Evolutionary conservation across 2,797 vertebrate genomes (phyloP), one percentile per base, ranked within the genome.

Genomic region (Syndactyla subalaris): DNA sequence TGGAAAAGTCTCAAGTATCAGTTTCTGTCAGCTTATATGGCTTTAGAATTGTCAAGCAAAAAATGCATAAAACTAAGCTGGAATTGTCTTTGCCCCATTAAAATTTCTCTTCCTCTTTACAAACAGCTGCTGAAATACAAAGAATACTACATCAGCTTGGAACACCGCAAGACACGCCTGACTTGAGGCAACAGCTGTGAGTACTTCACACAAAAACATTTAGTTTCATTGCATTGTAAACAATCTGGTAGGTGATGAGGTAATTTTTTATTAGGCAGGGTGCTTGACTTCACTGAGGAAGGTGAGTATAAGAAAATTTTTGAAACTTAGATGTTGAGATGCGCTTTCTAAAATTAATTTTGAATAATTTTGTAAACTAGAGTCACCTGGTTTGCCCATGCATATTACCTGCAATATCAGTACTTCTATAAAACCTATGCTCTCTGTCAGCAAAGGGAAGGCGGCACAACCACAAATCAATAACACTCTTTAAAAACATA

Each of bases 101-200:
- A 85, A 59, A 81, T 87, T 73, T 84, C 75, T 93, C 55, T 93
- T 79, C 45, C 24, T 93, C 45, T 95, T 89, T 88, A 36, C 88
- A 80, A 58, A 95, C 97, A 99, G 99, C 98, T 89, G 98, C 98
- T 10, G 99, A 99, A 95, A 98, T 99, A 96, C 99, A 99, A 96
- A 98, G 98, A 91, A 96, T 98, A 49, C 98, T 99, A 48, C 98
- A 98, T 96, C 98, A 98, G 82, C 98, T 99, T 87, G 99, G 99
- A 94, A 98, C 98, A 8, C 98, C 98, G 61, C 98, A 99, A 92
- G 99, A 99, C 95, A 98, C 97, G 14, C 96, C 97, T 77, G 98
- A 99, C 70, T 96, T 99, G 45, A 97, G 98, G 87, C 98, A 99
- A 77, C 98, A 98, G 48, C 98, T 99, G 99, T 99, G 97, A 99